Conservation (phyloP, 2,888 invertebrate species). For the Endotricha flammealis region DNA sequence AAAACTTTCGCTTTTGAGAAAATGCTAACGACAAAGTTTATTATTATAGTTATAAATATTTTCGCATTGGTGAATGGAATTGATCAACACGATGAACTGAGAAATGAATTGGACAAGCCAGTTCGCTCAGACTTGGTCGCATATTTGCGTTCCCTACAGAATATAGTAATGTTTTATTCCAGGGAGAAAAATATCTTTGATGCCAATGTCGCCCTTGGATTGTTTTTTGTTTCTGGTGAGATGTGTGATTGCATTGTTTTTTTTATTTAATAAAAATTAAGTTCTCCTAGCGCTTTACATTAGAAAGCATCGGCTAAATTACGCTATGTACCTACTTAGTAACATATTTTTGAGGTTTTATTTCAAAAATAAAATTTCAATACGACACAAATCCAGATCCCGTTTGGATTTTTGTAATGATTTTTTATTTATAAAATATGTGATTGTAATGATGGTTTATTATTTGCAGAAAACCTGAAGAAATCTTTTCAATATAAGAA, state of each 20-base stretch:
- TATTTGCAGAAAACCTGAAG: slow-evolving; percentile 38
- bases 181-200: slow-evolving; percentile 31
- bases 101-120: slow-evolving; percentile 25
- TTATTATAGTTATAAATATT: neutral
- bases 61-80: no score
- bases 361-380: no score
- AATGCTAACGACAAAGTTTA: neutral
- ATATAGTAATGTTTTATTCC: slow-evolving; percentile 30
- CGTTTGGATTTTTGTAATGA: slow-evolving; percentile 29
- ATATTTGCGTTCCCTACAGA: slow-evolving; percentile 33
- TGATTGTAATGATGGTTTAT: slow-evolving; percentile 3
- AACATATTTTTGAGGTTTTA: no score
- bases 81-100: no score
- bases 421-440: neutral
- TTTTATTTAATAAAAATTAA: no score
- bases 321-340: no score
- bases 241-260: no score
- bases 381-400: no score
- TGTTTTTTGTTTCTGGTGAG: slow-evolving; percentile 40
- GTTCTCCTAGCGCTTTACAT: no score
- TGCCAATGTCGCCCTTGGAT: slow-evolving; percentile 40
- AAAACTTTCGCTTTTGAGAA: no score
- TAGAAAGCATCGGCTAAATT: no score
- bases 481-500: slow-evolving; percentile 14
- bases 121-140: slow-evolving; percentile 28